Evolutionary conservation across 2,113 vertebrate genomes (phyloP), one percentile per base, ranked within the genome.

Genomic region (Passer domesticus): DNA sequence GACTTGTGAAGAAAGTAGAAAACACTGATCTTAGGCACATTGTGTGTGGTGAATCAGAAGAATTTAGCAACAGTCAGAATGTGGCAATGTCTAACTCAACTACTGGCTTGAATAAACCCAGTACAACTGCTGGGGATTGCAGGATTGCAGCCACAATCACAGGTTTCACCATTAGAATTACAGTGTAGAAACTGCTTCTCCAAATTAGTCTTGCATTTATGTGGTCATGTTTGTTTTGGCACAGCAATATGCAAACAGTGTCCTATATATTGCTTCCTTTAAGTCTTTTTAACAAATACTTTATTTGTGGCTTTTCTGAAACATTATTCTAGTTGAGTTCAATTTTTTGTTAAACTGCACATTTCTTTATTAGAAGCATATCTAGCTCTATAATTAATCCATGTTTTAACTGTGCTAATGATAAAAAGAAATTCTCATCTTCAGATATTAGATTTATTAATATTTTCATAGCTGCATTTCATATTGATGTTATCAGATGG

Each of bases 131-230:
- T 88, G 22, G 68, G 35, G 52, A 92, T 91, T 94, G 92, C 85
- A 95, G 85, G 55, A 91, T 72, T 88, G 87, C 44, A 52, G 55
- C 75, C 92, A 75, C 86, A 96, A 97, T 96, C 82, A 92, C 7
- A 10, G 82, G 92, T 74, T 95, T 87, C 28, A 15, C 27, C 59
- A 59, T 63, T 30, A 87, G 75, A 76, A 96, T 95, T 95, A 94
- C 63, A 83, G 80, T 94, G 64, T 91, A 64, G 62, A 91, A 86
- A 60, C 30, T 55, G 23, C 33, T 89, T 87, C 68, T 93, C 92
- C 90, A 96, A 93, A 97, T 95, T 94, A 86, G 85, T 63, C 72
- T 86, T 70, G 44, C 24, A 74, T 95, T 97, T 75, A 74, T 96
- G 89, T 73, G 90, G 94, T 84, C 5, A 2, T 90, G 87, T 92